A percentile compares a stretch with the other conserved stretches of the same genome.
Evolutionary conservation across 1,140 invertebrate species (phyloP).

Genomic region (Tetragonula clypearis): DNA sequence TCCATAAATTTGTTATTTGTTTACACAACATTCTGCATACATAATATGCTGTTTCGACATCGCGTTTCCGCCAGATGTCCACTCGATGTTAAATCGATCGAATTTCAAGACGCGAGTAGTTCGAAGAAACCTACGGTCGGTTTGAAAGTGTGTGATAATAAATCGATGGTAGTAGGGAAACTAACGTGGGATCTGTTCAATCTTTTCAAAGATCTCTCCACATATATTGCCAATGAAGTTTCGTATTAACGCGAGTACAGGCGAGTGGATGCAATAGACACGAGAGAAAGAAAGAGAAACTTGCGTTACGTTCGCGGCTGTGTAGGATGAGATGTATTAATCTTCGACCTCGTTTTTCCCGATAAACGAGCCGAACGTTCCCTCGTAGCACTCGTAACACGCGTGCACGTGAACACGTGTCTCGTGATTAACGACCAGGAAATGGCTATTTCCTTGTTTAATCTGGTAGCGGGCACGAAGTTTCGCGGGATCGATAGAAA

Average conservation of each 20-base stretch:
- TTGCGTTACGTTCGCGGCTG: background rate
- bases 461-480: background rate
- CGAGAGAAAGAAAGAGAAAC: background rate
- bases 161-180: background rate
- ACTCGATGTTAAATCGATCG: background rate
- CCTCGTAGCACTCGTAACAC: background rate
- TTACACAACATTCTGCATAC: no score
- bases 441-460: conserved; percentile 20
- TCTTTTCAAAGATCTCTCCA: background rate
- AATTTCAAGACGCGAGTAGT: background rate
- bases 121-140: background rate
- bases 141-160: background rate
- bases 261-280: conserved; percentile 1
- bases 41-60: background rate
- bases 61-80: background rate
- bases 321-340: background rate
- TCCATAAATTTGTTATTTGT: no score
- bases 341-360: background rate
- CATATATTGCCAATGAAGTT: background rate
- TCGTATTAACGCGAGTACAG: background rate
- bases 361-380: background rate
- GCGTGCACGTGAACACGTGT: background rate
- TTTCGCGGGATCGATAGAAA: conserved; percentile 19
- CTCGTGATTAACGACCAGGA: conserved; percentile 33
- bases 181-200: background rate